Evolutionary conservation across 2,797 vertebrate genomes (phyloP), one percentile per base, ranked within the genome.

Genomic region (Peromyscus nudipes): DNA sequence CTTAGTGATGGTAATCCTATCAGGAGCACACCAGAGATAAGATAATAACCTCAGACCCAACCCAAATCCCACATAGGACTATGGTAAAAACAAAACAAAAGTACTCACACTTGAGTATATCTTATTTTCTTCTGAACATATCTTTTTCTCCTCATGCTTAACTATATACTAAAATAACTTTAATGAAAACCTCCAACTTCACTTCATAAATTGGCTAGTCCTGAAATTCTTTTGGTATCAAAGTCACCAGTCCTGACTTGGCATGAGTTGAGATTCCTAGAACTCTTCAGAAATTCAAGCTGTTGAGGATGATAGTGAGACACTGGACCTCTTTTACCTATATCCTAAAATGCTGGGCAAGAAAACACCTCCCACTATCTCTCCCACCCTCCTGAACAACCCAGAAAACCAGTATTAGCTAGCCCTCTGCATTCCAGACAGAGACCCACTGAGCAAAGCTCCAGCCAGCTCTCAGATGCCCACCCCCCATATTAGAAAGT

Each of bases 381-480:
- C 71, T 67, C 71, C 62, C 37, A 52, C 2, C 93, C 80, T 52
- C 67, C 31, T 0, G 21, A 86, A 77, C 46, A 60, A 31, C 21
- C 93, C 84, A 93, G 90, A 89, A 88, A 94, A 89, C 80, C 46
- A 62, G 46, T 62, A 43, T 27, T n/a, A 57, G 25, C 75, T 34
- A 64, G 73, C 62, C 82, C 89, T 91, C 91, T 91, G n/a, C 27
- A 82, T 83, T 67, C 29, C 76, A 95, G 92, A 67, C 12, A 23
- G 49, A 43, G 95, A 40, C 4, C 23, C 31, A 16, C 5, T 46
- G 64, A 73, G 76, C 55, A 83, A 60, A 88, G 25, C n/a, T 92
- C 91, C 60, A 23, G 57, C 64, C 10, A 77, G 77, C 77, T 92
- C 80, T 52, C 65, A 23, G 21, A 43, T 2, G 10, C 40, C 29